Percentiles rank a stretch among this genome's conserved stretches.
phyloP scores from a whole-genome alignment of 2,113 vertebrate species.

The Trematomus loennbergii region DNA sequence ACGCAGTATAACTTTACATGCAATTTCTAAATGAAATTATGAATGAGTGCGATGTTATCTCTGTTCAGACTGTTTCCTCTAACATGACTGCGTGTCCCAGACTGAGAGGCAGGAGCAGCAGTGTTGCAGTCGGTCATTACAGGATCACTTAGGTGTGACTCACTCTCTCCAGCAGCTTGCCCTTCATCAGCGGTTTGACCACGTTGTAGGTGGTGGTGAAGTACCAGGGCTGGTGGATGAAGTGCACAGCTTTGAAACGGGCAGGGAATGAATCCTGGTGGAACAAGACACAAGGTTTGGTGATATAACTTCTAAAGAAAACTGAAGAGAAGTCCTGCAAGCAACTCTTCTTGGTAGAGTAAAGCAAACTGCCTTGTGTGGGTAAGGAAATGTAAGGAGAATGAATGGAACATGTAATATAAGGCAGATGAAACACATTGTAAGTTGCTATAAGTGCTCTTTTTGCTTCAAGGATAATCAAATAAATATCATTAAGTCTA shows the following conservation, averaged over 20 bases:
- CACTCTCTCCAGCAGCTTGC: constrained; percentile 96
- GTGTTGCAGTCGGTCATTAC: neutral
- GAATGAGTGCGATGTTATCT: neutral
- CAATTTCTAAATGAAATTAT: neutral
- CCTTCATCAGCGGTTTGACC: constrained; percentile 96
- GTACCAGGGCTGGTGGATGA: constrained; percentile 99
- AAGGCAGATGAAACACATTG: no score
- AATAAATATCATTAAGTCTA: no score
- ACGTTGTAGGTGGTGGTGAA: constrained; percentile 98
- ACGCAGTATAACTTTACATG: neutral
- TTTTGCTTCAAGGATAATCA: no score
- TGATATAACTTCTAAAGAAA: neutral
- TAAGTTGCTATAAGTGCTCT: no score
- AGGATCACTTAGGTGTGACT: constrained; percentile 58
- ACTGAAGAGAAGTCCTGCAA: neutral
- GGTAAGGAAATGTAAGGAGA: no score
- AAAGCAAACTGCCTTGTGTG: no score
- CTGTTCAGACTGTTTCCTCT: neutral
- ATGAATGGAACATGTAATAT: no score
- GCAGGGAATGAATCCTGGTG: constrained; percentile 96
- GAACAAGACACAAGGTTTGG: neutral
- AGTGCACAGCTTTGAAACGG: constrained; percentile 96
- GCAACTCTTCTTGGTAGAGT: no score
- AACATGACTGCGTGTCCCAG: neutral
- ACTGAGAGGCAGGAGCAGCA: neutral